Conservation (phyloP, 2,113 vertebrate genomes). For the Melanerpes aurifrons region DNA sequence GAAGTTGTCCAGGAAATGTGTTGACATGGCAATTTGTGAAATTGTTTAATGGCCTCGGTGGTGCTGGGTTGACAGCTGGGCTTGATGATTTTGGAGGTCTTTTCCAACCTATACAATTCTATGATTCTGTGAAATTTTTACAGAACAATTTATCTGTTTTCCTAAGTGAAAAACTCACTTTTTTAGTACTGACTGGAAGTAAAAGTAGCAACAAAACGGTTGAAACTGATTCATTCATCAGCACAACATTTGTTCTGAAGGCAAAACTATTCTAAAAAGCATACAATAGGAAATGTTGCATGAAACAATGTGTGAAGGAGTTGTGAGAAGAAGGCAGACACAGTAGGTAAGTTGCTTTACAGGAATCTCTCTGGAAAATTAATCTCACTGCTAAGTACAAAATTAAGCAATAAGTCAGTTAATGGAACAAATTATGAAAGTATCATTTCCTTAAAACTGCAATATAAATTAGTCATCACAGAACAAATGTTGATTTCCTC, state of each 20-base stretch:
- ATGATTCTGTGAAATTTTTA: not conserved
- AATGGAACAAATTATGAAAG: not conserved
- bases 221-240: not conserved
- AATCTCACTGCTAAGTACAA: not conserved
- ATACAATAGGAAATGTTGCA: not conserved
- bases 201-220: not conserved
- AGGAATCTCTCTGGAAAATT: not conserved
- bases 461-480: not conserved
- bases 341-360: not conserved
- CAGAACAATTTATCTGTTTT: not conserved
- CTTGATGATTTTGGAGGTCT: no score
- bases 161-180: accelerated
- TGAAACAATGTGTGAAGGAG: not conserved
- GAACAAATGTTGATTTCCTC: not conserved
- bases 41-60: no score
- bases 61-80: no score
- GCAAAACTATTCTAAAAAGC: not conserved
- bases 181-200: not conserved
- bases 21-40: no score
- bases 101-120: no score
- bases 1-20: no score
- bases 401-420: not conserved
- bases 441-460: not conserved
- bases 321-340: not conserved
- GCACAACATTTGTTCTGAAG: not conserved